Evolutionary conservation across 2,113 vertebrate species (phyloP).

Genomic region (Rissa tridactyla): DNA sequence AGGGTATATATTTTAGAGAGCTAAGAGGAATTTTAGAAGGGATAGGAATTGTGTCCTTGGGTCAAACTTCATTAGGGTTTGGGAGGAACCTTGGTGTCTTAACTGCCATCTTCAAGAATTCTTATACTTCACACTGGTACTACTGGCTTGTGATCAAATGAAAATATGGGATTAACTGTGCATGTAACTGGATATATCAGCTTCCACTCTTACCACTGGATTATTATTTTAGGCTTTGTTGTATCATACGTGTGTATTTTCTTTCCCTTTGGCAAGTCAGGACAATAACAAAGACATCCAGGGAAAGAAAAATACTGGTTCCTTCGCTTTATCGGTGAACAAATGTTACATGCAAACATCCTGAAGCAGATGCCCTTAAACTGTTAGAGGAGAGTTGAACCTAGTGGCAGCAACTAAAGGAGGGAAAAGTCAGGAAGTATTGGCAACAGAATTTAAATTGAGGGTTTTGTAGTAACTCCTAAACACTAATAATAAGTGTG

Average conservation of each 20-base stretch:
- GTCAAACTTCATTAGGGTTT: neutral
- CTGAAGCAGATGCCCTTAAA: neutral
- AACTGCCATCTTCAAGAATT: neutral
- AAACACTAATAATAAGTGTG: neutral
- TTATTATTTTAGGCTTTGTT: neutral
- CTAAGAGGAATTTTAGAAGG: neutral
- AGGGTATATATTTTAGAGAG: neutral
- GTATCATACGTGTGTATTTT: neutral
- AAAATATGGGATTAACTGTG: neutral
- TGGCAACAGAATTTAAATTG: neutral
- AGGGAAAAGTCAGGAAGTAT: neutral
- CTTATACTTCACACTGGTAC: neutral
- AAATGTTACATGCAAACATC: neutral
- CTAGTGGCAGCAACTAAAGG: neutral
- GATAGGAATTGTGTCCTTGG: neutral
- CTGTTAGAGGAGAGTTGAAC: neutral
- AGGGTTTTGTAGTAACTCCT: neutral
- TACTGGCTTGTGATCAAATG: neutral
- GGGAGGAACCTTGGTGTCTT: neutral
- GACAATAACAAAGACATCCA: neutral
- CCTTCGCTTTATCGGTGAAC: neutral
- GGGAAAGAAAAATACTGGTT: neutral
- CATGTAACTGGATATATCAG: neutral
- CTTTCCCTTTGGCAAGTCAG: neutral
- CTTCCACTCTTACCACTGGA: neutral